phyloP scores from a whole-genome alignment of 2,797 vertebrate genomes.

The Esox lucius region DNA sequence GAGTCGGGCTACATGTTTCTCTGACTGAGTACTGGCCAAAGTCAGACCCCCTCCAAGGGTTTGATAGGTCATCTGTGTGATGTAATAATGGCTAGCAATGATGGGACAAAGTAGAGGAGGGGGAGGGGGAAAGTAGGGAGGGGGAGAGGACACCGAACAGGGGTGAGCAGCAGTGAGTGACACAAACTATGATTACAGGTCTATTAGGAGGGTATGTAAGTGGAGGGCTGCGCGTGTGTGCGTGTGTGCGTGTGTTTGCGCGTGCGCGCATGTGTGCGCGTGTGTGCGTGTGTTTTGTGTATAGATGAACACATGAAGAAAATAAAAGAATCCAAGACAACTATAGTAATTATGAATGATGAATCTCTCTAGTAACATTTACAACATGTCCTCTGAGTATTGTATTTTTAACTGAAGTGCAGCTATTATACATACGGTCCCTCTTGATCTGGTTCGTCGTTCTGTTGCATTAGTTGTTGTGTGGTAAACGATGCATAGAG shows the following conservation, averaged over 20 bases:
- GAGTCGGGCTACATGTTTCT: background rate
- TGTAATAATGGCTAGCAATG: conserved; percentile 13
- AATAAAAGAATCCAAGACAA: background rate
- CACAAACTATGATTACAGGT: conserved; percentile 67
- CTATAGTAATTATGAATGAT: background rate
- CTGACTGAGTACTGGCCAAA: conserved; percentile 2
- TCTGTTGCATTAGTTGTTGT: background rate
- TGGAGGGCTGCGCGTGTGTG: conserved; percentile 21
- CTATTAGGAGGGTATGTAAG: conserved; percentile 59
- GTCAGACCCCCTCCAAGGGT: background rate
- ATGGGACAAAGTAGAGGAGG: conserved; percentile 14
- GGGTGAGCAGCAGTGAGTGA: conserved; percentile 51
- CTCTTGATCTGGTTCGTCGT: background rate
- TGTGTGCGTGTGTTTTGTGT: background rate
- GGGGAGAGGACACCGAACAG: background rate
- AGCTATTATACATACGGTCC: background rate
- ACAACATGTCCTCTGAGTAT: background rate
- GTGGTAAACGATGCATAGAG: background rate
- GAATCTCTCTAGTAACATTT: background rate
- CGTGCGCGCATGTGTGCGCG: background rate
- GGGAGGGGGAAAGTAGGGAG: conserved; percentile 14
- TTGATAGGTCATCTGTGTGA: conserved; percentile 21
- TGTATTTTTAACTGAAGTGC: background rate
- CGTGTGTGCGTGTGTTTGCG: background rate
- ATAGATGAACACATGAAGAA: background rate